Evolutionary conservation across 2,113 vertebrate species (phyloP).

Genomic region (Amphilophus citrinellus): DNA sequence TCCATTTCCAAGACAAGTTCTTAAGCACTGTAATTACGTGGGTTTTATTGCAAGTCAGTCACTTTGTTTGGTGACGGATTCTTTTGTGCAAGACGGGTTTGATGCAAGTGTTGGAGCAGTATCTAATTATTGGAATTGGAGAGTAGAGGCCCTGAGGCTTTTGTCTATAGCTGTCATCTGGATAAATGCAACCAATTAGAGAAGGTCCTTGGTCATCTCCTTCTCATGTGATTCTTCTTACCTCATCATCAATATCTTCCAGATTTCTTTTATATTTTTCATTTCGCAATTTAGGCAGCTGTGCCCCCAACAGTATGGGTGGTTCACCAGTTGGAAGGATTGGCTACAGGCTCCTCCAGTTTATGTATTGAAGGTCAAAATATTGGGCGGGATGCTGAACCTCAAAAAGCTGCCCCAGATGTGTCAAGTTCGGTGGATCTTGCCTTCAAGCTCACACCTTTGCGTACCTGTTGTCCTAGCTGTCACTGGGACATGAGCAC

Average conservation of each 20-base stretch:
- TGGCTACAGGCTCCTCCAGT: too few relatives aligned
- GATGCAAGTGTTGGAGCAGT: conserved; percentile 40
- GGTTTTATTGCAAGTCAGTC: conserved; percentile 31
- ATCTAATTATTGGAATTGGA: conserved; percentile 37
- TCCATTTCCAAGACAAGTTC: conserved; percentile 15
- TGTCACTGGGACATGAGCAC: neutral
- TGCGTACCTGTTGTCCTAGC: too few relatives aligned
- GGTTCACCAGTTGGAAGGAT: neutral
- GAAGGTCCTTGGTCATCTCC: neutral
- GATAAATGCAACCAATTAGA: conserved; percentile 14
- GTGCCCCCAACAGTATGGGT: neutral
- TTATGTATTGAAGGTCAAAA: too few relatives aligned
- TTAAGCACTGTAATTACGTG: conserved; percentile 31
- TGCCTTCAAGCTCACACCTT: neutral
- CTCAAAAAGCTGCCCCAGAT: neutral
- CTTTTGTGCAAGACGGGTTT: conserved; percentile 3
- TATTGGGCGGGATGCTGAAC: neutral
- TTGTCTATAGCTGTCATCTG: conserved; percentile 37
- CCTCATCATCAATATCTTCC: neutral
- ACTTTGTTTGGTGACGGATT: conserved; percentile 7
- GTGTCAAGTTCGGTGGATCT: neutral
- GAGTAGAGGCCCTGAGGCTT: neutral
- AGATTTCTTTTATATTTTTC: neutral
- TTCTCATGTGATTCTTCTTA: conserved; percentile 1
- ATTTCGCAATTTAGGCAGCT: neutral